A percentile compares a stretch with the other conserved stretches of the same genome.
phyloP scores from a whole-genome alignment of 2,797 vertebrate genomes.

The Nyctalus aviator region DNA sequence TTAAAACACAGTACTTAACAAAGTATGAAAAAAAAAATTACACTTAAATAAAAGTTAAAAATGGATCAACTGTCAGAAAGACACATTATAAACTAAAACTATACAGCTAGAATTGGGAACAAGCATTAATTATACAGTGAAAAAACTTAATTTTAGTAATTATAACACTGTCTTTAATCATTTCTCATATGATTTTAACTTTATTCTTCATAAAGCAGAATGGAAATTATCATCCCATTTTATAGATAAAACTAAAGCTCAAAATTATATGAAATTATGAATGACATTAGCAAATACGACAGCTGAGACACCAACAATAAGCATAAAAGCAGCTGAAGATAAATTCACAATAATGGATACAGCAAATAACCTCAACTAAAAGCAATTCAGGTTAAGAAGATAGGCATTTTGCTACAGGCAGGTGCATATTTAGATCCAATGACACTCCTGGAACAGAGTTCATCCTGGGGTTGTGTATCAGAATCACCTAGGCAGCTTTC shows the following conservation, averaged over 20 bases:
- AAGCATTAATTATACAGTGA: slow-evolving; percentile 30
- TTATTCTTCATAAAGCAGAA: slow-evolving; percentile 60
- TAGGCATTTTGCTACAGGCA: background rate
- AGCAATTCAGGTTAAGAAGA: slow-evolving; percentile 38
- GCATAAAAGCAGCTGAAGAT: slow-evolving; percentile 7
- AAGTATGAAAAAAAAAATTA: slow-evolving; percentile 35
- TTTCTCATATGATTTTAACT: slow-evolving; percentile 46
- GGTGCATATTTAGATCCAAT: slow-evolving; percentile 30
- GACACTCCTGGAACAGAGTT: slow-evolving; percentile 49
- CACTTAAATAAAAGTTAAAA: slow-evolving; percentile 55
- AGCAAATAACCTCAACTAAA: slow-evolving; percentile 62
- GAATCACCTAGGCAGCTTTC: slow-evolving; percentile 59
- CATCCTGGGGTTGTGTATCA: background rate
- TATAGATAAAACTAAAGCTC: slow-evolving; percentile 58
- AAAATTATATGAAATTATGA: slow-evolving; percentile 46
- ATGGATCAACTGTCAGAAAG: background rate
- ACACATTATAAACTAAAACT: slow-evolving; percentile 49
- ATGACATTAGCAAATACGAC: slow-evolving; percentile 44
- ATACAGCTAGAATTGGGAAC: slow-evolving; percentile 13
- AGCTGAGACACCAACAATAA: slow-evolving; percentile 32
- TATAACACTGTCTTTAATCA: slow-evolving; percentile 39
- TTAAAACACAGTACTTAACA: background rate
- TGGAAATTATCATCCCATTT: slow-evolving; percentile 12
- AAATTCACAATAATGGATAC: slow-evolving; percentile 43
- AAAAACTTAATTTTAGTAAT: slow-evolving; percentile 58